phyloP scores from a whole-genome alignment of 2,888 invertebrate species.

The Lomographa bimaculata region DNA sequence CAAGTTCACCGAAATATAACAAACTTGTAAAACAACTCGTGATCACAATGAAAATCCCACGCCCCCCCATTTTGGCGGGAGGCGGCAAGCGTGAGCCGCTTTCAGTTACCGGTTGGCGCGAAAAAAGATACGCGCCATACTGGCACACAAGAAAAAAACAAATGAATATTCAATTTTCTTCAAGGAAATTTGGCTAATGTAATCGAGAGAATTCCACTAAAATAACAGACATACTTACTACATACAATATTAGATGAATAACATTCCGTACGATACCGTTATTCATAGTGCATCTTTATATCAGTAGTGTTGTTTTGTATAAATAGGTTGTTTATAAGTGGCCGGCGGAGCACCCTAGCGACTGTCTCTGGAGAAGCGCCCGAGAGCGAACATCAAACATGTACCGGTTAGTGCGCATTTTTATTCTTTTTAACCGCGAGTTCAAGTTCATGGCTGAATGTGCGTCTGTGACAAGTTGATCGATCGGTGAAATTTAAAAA shows the following conservation, averaged over 20 bases:
- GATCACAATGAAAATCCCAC: constrained; percentile 35
- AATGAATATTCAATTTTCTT: constrained; percentile 1
- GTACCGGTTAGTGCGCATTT: constrained; percentile 70
- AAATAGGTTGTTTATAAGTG: constrained; percentile 63
- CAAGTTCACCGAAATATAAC: constrained; percentile 28
- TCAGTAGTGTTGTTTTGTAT: constrained; percentile 49
- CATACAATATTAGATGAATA: no score
- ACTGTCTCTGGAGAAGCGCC: constrained; percentile 48
- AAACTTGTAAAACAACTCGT: constrained; percentile 17
- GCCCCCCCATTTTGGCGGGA: constrained; percentile 40
- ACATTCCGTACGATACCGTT: constrained; percentile 21
- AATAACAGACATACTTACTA: no score
- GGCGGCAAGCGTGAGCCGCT: constrained; percentile 29
- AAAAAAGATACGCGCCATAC: constrained; percentile 46
- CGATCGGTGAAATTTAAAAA: constrained; percentile 23
- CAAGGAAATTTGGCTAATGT: constrained; percentile 8
- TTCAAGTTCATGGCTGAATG: constrained; percentile 24
- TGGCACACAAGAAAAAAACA: constrained; percentile 9
- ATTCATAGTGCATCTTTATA: constrained; percentile 13
- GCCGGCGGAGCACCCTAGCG: constrained; percentile 49
- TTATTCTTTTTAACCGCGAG: constrained; percentile 36
- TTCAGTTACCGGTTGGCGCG: constrained; percentile 53
- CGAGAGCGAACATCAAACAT: constrained; percentile 47
- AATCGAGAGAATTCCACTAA: no score
- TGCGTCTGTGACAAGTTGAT: constrained; percentile 14